A percentile compares a stretch with the other conserved stretches of the same genome.
phyloP scores from a whole-genome alignment of 2,113 vertebrate species.

The Corythornis madagascariensis region DNA sequence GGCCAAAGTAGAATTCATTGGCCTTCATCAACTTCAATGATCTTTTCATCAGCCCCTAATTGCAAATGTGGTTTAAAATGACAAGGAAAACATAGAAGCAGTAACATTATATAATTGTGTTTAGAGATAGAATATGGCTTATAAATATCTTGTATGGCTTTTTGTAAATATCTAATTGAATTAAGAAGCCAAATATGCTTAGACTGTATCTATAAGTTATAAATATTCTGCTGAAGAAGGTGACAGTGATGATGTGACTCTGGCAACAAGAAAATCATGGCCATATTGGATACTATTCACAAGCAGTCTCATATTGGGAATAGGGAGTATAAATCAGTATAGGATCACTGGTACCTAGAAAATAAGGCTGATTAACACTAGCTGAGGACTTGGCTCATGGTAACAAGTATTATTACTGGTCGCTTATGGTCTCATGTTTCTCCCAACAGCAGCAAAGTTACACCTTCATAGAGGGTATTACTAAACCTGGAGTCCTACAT shows the following conservation, averaged over 20 bases:
- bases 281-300: not conserved
- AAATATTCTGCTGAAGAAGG: not conserved
- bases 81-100: not conserved
- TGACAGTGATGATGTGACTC: not conserved
- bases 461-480: not conserved
- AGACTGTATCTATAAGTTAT: not conserved
- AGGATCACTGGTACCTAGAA: not conserved
- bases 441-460: not conserved
- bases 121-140: not conserved
- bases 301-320: not conserved
- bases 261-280: not conserved
- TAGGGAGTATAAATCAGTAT: not conserved
- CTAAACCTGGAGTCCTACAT: not conserved
- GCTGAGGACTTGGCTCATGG: not conserved
- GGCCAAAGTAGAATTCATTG: not conserved
- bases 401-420: not conserved
- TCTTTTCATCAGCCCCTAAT: constrained; percentile 6
- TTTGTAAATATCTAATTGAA: not conserved
- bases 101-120: not conserved
- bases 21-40: not conserved
- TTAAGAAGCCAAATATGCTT: not conserved
- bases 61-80: not conserved
- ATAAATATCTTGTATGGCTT: not conserved
- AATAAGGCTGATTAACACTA: not conserved
- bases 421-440: not conserved